Base-by-base conservation (phyloP, 2,888 invertebrate genomes). In the Nomada ruficornis region DNA sequence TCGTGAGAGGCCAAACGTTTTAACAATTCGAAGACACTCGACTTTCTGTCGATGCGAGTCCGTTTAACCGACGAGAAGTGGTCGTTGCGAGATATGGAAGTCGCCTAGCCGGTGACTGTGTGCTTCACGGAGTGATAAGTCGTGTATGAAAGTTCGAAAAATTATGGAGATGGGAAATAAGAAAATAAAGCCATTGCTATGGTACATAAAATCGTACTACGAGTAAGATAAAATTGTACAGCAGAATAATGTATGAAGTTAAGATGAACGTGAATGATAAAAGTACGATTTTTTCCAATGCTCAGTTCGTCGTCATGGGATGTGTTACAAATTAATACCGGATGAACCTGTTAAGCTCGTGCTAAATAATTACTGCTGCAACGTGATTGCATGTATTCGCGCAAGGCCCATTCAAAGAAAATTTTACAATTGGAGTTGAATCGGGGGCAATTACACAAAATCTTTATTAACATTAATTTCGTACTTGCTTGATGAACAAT, bases 1-100 rank as follows among this genome's bases (percentile, higher is more conserved):
- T 20, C n/a, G 64, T 50, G 62, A 57, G 52, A 26, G 74, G 18
- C 47, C 20, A 65, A 82, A 69, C 63, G 75, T 72, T 81, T 82
- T 71, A 82, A 71, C 84, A 74, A 68, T 81, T 72, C 52, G 68
- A 84, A 84, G 84, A 85, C 77, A 83, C 75, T 79, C 77, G 75
- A 85, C 77, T 85, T 79, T 81, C 80, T 63, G 82, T 77, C 87
- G 80, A 80, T 87, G 80, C 82, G 82, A 76, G 75, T 75, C 87
- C 13, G 85, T 85, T 86, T 87, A 87, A 83, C 85, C 68, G 64
- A 26, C 57, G 65, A 44, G 44, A 62, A 74, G 60, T 74, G 59
- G 60, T 47, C 71, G 36, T 57, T n/a, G 44, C 11, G 63, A 10
- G n/a, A 70, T 36, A 29, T 15, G 50, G 44, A n/a, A 73, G 74